Base-by-base conservation (phyloP, 2,888 invertebrate genomes). In the Macrophya alboannulata region DNA sequence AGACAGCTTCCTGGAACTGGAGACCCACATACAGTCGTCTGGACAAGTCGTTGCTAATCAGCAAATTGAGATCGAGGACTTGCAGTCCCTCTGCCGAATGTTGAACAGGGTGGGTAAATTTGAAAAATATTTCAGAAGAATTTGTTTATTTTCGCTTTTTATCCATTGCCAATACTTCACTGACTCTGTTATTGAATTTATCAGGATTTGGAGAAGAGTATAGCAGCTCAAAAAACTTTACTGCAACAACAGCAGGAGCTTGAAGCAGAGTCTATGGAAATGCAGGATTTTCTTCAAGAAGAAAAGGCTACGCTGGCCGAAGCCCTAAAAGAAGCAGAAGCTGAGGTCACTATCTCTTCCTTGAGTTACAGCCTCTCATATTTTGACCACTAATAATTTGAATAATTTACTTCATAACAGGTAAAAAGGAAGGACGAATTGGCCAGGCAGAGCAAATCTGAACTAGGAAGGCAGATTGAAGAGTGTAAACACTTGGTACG, bases 231-330 rank as follows among this genome's bases (percentile, higher is more conserved):
- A 88, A 96, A 96, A 84, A 93, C 95, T 17, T 94, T 97, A 74
- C 94, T 97, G 85, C 96, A 96, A 87, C 97, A 98, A 88, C 96
- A 97, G 88, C 95, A 96, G 86, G 97, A 97, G 90, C 95, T 97
- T 40, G 98, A 98, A 92, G 95, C 95, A 31, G 98, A 98, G 92
- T 96, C 97, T 45, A 95, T 95, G 3, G 98, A 98, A 94, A 95
- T 98, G 94, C 97, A 98, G 92, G 98, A 98, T 91, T 98, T 98
- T 92, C 95, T 98, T 87, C 97, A 97, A 89, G 97, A 97, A 12
- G 98, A 98, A 94, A 98, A 98, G 90, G 95, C 96, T 6, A 96
- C 97, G 10, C 95, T 98, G 89, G 95, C 96, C 37, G 98, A 98
- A 91, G 96, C 97, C 0, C 94, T 98, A 71, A 96, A 96, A 65